A percentile compares a stretch with the other conserved stretches of the same genome.
Evolutionary conservation across 1,140 invertebrate genomes (phyloP).

Genomic region (Trypoxylus dichotomus): DNA sequence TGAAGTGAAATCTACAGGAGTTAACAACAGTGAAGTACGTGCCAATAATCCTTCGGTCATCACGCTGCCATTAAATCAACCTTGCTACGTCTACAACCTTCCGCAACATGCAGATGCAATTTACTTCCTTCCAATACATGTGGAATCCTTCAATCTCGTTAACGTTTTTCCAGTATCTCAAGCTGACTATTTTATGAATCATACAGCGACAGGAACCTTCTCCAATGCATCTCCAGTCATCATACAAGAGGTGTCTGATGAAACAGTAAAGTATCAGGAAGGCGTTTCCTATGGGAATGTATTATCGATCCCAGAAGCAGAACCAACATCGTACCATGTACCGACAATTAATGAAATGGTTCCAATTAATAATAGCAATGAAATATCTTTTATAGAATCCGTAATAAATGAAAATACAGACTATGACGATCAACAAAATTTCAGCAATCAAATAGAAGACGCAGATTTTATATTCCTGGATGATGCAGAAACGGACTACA

Average conservation of each 20-base stretch:
- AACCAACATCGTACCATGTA: background rate
- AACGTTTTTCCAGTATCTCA: background rate
- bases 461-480: background rate
- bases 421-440: background rate
- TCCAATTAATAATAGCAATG: background rate
- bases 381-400: background rate
- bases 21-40: background rate
- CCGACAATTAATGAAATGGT: background rate
- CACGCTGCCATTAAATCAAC: background rate
- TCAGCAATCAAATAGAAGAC: background rate
- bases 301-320: background rate
- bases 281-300: background rate
- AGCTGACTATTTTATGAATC: background rate
- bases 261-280: background rate
- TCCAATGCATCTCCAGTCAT: background rate
- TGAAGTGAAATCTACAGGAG: background rate
- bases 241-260: background rate
- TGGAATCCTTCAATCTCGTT: background rate
- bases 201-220: background rate
- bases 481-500: background rate
- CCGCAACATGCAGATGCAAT: background rate
- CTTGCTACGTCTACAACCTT: background rate
- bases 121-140: background rate
- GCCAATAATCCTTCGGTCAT: background rate
- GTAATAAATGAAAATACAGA: no score